A percentile compares a stretch with the other conserved stretches of the same genome.
Conservation (phyloP, 2,888 invertebrate species). For the Chalcosyrphus nemorum region DNA sequence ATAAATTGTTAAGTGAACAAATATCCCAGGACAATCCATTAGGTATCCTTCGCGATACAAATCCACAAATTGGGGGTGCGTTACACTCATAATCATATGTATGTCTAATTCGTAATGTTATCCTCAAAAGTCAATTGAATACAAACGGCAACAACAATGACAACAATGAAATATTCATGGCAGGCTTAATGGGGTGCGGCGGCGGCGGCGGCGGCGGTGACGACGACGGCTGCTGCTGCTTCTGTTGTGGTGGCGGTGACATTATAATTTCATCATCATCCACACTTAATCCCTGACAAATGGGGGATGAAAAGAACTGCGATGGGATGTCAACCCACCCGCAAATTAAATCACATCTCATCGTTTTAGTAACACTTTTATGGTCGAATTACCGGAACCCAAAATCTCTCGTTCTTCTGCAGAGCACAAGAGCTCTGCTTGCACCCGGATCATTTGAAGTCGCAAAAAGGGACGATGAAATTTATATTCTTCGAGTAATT, state of each 20-base stretch:
- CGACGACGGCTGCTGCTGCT: conserved; percentile 54
- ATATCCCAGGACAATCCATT: conserved; percentile 22
- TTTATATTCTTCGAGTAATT: conserved; percentile 71
- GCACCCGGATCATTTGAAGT: conserved; percentile 46
- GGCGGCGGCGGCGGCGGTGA: conserved; percentile 65
- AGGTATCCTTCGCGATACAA: not conserved
- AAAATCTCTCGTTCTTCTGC: conserved; percentile 26
- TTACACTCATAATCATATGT: conserved; percentile 63
- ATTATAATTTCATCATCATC: conserved; percentile 72
- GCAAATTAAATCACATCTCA: conserved; percentile 77
- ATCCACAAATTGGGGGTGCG: conserved; percentile 61
- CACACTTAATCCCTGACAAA: conserved; percentile 61
- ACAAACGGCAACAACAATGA: conserved; percentile 58
- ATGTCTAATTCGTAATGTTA: conserved; percentile 67
- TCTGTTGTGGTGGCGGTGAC: conserved; percentile 67
- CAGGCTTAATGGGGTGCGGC: conserved; percentile 66
- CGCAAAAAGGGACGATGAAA: conserved; percentile 47
- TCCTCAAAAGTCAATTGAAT: conserved; percentile 71
- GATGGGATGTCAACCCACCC: conserved; percentile 71
- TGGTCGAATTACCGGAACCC: conserved; percentile 74
- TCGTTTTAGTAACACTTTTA: conserved; percentile 80
- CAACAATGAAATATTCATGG: conserved; percentile 70
- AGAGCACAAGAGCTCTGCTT: not conserved
- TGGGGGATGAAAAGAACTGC: conserved; percentile 63
- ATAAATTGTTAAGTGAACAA: conserved; percentile 42